These are phyloP conservation scores for Enhydra lutris DNA, from an alignment of 2,113 vertebrate species.

Conservation along the genomic window DNA sequence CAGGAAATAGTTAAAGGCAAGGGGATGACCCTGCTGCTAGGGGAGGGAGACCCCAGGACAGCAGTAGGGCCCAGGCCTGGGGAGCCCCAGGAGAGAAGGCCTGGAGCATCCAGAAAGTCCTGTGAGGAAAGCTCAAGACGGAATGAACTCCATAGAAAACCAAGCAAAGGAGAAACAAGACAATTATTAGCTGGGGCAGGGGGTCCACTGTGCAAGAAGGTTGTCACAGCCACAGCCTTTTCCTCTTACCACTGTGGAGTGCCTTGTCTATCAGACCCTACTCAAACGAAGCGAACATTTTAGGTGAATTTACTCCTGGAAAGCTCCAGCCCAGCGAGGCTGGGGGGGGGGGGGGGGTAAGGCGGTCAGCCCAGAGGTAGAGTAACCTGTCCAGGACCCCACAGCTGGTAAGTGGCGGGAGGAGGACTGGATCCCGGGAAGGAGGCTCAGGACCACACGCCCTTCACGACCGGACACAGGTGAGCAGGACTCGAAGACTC, in stretches of 20 bases:
- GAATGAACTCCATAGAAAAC: background rate
- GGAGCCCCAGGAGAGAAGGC: fast-evolving
- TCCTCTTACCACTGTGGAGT: background rate
- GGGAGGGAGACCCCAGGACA: background rate
- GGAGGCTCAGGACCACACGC: fast-evolving
- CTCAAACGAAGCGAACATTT: background rate
- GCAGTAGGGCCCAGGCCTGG: background rate
- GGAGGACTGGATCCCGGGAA: too few relatives aligned
- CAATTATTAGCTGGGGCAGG: fast-evolving
- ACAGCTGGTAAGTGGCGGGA: background rate
- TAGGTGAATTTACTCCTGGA: background rate
- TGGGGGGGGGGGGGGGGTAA: fast-evolving
- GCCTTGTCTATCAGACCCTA: too few relatives aligned
- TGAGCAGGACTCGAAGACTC: fast-evolving
- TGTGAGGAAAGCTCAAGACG: background rate
- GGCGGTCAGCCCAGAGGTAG: background rate
- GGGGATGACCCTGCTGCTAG: background rate
- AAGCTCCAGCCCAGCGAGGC: background rate
- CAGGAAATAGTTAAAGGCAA: background rate
- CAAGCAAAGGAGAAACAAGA: background rate
- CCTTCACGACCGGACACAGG: too few relatives aligned
- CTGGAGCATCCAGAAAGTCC: fast-evolving
- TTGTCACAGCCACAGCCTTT: background rate
- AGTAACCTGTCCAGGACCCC: background rate
- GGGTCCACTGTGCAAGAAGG: fast-evolving